A percentile compares a stretch with the other conserved stretches of the same genome.
phyloP scores from a whole-genome alignment of 1,140 invertebrate genomes.

The Drosophila miranda region DNA sequence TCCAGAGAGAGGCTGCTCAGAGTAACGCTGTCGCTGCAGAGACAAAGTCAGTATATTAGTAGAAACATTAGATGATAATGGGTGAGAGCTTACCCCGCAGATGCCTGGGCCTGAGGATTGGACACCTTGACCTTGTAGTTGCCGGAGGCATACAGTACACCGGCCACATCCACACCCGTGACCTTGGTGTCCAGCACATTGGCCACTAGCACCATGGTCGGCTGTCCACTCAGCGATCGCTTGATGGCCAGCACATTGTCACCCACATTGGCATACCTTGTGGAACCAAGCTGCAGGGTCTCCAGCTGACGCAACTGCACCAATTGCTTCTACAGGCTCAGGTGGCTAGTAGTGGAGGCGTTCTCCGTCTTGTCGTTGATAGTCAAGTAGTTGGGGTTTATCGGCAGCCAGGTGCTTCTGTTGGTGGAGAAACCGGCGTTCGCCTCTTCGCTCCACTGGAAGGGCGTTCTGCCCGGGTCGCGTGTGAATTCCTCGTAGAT shows the following conservation, averaged over 20 bases:
- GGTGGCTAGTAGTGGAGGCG: conserved; percentile 48
- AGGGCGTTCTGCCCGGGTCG: conserved; percentile 89
- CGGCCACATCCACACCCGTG: conserved; percentile 46
- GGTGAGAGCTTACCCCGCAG: conserved; percentile 53
- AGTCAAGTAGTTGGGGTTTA: conserved; percentile 84
- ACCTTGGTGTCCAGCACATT: conserved; percentile 54
- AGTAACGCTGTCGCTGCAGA: conserved; percentile 35
- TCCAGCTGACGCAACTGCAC: conserved; percentile 51
- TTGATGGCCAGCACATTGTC: conserved; percentile 66
- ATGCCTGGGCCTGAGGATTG: conserved; percentile 47
- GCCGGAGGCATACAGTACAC: conserved; percentile 34
- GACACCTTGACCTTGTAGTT: conserved; percentile 54
- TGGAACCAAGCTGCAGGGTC: conserved; percentile 81
- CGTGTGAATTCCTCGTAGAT: conserved; percentile 83
- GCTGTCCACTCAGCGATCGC: conserved; percentile 42
- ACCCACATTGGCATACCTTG: conserved; percentile 59
- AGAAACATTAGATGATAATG: conserved; percentile 9
- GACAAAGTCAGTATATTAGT: neutral
- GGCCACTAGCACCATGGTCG: conserved; percentile 58
- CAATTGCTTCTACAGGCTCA: conserved; percentile 76
- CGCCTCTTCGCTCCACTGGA: conserved; percentile 87
- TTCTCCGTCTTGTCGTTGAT: conserved; percentile 83
- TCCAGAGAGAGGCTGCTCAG: conserved; percentile 51
- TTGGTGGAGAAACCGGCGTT: conserved; percentile 84
- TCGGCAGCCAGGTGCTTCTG: conserved; percentile 86